Percentiles rank a stretch among this genome's conserved stretches.
Conservation (phyloP, 1,140 invertebrate species). For the Eufriesea mexicana region DNA sequence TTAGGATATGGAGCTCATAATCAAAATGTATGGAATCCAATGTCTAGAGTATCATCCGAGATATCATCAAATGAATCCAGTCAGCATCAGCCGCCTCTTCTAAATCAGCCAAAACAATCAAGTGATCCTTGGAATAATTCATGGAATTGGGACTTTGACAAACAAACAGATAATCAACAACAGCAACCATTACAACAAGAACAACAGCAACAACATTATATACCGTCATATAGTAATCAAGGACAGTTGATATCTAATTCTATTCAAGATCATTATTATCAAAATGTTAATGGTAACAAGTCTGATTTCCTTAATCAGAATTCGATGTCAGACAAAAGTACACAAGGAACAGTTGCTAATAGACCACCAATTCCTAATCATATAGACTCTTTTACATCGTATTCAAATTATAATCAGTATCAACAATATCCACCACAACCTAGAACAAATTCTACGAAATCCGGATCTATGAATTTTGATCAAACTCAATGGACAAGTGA, state of each 20-base stretch:
- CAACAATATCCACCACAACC: constrained; percentile 68
- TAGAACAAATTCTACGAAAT: constrained; percentile 60
- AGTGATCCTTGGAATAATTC: constrained; percentile 79
- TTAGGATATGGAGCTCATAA: constrained; percentile 74
- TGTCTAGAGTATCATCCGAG: constrained; percentile 55
- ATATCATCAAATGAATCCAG: constrained; percentile 58
- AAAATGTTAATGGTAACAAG: constrained; percentile 77
- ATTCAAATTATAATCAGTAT: constrained; percentile 72
- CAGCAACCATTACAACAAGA: constrained; percentile 49
- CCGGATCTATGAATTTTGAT: constrained; percentile 54
- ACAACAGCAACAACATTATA: constrained; percentile 66
- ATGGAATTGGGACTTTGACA: constrained; percentile 80
- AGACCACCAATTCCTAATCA: constrained; percentile 67
- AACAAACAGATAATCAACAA: constrained; percentile 68
- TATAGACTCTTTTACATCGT: constrained; percentile 67
- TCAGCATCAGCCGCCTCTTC: constrained; percentile 53
- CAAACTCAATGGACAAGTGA: constrained; percentile 67
- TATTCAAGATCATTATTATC: constrained; percentile 75
- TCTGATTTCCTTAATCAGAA: constrained; percentile 59
- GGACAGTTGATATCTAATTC: constrained; percentile 65
- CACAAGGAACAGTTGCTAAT: constrained; percentile 41
- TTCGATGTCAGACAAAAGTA: constrained; percentile 54
- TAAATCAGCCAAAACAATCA: constrained; percentile 67
- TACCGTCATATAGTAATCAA: constrained; percentile 65
- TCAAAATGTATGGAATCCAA: constrained; percentile 75